These are phyloP conservation scores for Vanessa tameamea DNA, from an alignment of 1,140 invertebrate species.

Conservation along the genomic window DNA sequence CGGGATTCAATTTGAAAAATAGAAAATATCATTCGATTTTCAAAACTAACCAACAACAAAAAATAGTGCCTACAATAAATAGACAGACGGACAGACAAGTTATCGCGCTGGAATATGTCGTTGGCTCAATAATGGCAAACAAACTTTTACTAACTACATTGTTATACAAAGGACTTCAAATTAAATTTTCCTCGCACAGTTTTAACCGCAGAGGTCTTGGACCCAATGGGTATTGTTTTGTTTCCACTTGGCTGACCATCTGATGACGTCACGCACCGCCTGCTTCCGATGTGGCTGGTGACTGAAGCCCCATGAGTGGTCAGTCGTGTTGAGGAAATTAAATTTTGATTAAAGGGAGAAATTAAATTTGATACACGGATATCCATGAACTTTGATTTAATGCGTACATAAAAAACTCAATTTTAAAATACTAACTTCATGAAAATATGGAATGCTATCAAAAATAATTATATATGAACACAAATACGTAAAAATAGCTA, in stretches of 20 bases:
- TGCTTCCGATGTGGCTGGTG: constrained; percentile 30
- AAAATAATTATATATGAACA: no score
- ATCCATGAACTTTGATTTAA: no score
- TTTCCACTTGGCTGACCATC: constrained; percentile 64
- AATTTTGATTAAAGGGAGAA: constrained; percentile 13
- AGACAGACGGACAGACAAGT: no score
- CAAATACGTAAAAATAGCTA: no score
- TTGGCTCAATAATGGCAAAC: no score
- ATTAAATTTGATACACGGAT: not conserved
- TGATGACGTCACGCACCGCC: constrained; percentile 67
- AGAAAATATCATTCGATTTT: not conserved
- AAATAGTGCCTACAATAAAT: no score
- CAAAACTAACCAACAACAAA: not conserved
- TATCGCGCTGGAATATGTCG: no score
- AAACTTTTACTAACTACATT: no score
- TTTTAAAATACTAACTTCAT: no score
- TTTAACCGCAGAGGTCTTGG: constrained; percentile 43
- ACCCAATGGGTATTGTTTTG: constrained; percentile 59
- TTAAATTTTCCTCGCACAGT: constrained; percentile 1
- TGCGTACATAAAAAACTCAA: no score
- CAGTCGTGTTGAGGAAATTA: constrained; percentile 25
- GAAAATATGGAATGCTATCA: no score
- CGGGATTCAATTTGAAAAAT: not conserved
- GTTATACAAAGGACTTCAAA: not conserved
- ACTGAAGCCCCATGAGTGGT: constrained; percentile 32